phyloP scores from a whole-genome alignment of 2,113 vertebrate genomes.

The Hemichromis elongatus region DNA sequence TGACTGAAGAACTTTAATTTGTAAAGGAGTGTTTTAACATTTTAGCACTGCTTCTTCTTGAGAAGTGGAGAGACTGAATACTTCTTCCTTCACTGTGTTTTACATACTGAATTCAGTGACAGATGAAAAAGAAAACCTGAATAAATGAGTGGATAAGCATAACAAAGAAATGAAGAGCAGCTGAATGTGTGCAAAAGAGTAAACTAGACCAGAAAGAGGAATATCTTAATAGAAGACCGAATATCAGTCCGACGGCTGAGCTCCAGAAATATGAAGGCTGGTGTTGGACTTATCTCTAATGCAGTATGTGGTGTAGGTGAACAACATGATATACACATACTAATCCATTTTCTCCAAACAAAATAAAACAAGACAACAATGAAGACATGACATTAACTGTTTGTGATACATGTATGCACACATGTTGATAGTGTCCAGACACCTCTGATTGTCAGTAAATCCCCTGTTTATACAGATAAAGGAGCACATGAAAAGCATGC shows the following conservation, averaged over 20 bases:
- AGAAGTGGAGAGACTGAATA: not conserved
- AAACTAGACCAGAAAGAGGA: not conserved
- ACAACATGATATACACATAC: not conserved
- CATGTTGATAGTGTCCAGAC: not conserved
- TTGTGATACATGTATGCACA: not conserved
- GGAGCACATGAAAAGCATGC: not conserved
- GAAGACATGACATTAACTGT: not conserved
- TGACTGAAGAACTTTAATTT: not conserved
- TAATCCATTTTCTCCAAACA: not conserved
- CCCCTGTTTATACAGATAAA: not conserved
- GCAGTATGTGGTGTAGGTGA: not conserved
- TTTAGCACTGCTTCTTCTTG: not conserved
- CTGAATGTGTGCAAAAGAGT: not conserved
- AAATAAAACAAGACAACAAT: too few species aligned
- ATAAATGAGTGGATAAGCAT: not conserved
- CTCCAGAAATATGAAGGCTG: not conserved
- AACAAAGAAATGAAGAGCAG: not conserved
- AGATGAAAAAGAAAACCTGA: not conserved
- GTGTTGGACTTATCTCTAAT: not conserved
- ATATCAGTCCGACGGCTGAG: too few species aligned
- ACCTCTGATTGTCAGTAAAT: not conserved
- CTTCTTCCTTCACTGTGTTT: not conserved
- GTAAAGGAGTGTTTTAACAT: not conserved
- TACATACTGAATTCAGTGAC: not conserved
- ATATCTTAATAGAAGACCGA: not conserved